A percentile compares a stretch with the other conserved stretches of the same genome.
Evolutionary conservation across 2,888 invertebrate genomes (phyloP).

Genomic region (Nycteola revayana): DNA sequence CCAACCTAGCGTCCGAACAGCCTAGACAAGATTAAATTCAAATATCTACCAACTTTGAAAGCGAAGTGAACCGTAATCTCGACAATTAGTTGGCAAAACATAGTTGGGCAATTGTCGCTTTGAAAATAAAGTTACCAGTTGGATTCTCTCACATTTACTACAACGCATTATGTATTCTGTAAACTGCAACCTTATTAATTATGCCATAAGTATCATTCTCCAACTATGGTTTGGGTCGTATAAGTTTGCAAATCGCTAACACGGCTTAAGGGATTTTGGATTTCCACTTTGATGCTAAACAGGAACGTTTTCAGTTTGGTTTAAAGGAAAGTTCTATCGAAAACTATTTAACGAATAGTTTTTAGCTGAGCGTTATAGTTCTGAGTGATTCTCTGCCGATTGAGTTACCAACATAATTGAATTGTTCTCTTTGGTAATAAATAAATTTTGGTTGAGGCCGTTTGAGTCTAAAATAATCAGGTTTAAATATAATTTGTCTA

Average conservation of each 20-base stretch:
- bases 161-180: constrained; percentile 32
- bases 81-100: constrained; percentile 72
- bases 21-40: constrained; percentile 42
- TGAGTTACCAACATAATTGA: background rate
- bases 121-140: constrained; percentile 67
- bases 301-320: constrained; percentile 64
- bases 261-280: constrained; percentile 73
- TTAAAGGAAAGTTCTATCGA: constrained; percentile 55
- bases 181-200: constrained; percentile 22
- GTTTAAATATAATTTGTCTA: too few relatives aligned
- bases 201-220: constrained; percentile 27
- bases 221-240: constrained; percentile 12
- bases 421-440: too few relatives aligned
- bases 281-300: constrained; percentile 72
- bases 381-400: constrained; percentile 16
- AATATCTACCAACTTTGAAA: constrained; percentile 46
- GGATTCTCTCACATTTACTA: constrained; percentile 55
- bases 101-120: constrained; percentile 73
- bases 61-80: constrained; percentile 60
- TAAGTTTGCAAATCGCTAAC: constrained; percentile 52
- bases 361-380: constrained; percentile 26
- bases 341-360: constrained; percentile 60
- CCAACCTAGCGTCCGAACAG: background rate
- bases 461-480: too few relatives aligned
- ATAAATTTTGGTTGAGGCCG: too few relatives aligned